Conservation (phyloP, 2,113 vertebrate species). For the Uria lomvia region DNA sequence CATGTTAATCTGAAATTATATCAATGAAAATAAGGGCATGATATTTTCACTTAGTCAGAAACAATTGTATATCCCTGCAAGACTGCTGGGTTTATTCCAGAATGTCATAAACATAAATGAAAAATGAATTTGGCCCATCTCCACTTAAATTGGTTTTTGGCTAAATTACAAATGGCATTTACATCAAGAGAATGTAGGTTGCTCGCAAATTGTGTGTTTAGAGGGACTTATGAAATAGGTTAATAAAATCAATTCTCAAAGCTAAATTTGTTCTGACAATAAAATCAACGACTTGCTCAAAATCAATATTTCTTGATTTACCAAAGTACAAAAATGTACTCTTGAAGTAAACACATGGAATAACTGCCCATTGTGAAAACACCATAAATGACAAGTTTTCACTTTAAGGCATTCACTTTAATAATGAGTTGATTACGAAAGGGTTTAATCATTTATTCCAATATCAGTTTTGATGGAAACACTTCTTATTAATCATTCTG, state of each 20-base stretch:
- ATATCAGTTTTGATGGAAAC: slow-evolving; percentile 4
- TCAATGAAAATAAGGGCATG: neutral
- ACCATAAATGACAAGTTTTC: slow-evolving; percentile 23
- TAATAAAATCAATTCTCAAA: slow-evolving; percentile 70
- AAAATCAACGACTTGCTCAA: slow-evolving; percentile 63
- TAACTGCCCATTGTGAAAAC: slow-evolving; percentile 33
- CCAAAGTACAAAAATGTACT: slow-evolving; percentile 47
- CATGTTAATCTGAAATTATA: slow-evolving; percentile 10
- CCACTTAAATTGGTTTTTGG: slow-evolving; percentile 45
- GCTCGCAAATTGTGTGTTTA: slow-evolving; percentile 54
- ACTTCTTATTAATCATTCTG: slow-evolving; percentile 35
- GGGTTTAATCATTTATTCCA: slow-evolving; percentile 42
- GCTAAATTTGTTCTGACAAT: slow-evolving; percentile 69
- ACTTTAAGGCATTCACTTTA: slow-evolving; percentile 36
- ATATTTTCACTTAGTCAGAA: slow-evolving; percentile 1
- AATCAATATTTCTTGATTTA: slow-evolving; percentile 70
- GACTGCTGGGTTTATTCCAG: slow-evolving; percentile 8
- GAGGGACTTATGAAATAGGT: slow-evolving; percentile 57
- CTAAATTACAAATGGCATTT: slow-evolving; percentile 51
- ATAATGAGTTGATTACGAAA: slow-evolving; percentile 57
- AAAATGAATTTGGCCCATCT: slow-evolving; percentile 19
- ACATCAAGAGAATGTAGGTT: slow-evolving; percentile 38
- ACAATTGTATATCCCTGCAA: neutral
- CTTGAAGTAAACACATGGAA: slow-evolving; percentile 24
- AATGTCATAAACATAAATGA: slow-evolving; percentile 28